These are phyloP conservation scores for Peucedramus taeniatus DNA, from an alignment of 2,113 vertebrate species.

Conservation along the genomic window DNA sequence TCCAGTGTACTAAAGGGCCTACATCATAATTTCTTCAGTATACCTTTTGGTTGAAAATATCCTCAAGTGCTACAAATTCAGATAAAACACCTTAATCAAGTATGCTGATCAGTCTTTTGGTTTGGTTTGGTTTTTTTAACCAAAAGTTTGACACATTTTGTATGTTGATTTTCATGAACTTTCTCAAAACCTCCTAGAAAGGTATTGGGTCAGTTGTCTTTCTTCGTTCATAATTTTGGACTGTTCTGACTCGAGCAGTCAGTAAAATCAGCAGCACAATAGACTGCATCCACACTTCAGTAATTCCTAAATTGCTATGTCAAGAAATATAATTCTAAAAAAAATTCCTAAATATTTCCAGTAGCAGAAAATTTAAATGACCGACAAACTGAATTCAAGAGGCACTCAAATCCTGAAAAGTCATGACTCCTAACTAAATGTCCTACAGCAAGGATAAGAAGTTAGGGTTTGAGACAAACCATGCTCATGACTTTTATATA, in stretches of 20 bases:
- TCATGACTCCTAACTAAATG: not conserved
- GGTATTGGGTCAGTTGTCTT: not conserved
- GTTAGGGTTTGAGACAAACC: not conserved
- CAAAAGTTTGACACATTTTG: not conserved
- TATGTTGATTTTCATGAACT: not conserved
- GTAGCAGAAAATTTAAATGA: not conserved
- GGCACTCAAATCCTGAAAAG: not conserved
- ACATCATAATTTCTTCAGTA: not conserved
- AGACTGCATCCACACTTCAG: not conserved
- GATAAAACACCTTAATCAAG: not conserved
- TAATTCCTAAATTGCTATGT: not conserved
- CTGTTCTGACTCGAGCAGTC: not conserved
- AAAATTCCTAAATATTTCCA: not conserved
- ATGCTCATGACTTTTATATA: not conserved
- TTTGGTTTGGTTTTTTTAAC: rapidly evolving
- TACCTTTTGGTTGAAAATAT: not conserved
- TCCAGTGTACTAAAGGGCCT: not conserved
- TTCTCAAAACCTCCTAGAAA: not conserved
- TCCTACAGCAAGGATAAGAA: not conserved
- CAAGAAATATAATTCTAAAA: not conserved
- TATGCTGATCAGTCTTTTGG: not conserved
- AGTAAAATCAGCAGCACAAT: not conserved
- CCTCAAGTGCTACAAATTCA: not conserved
- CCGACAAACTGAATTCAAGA: not conserved
- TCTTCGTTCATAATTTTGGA: not conserved